Evolutionary conservation across 2,797 vertebrate genomes (phyloP), one percentile per base, ranked within the genome.

Genomic region (Parauchenoglanis punctatus): DNA sequence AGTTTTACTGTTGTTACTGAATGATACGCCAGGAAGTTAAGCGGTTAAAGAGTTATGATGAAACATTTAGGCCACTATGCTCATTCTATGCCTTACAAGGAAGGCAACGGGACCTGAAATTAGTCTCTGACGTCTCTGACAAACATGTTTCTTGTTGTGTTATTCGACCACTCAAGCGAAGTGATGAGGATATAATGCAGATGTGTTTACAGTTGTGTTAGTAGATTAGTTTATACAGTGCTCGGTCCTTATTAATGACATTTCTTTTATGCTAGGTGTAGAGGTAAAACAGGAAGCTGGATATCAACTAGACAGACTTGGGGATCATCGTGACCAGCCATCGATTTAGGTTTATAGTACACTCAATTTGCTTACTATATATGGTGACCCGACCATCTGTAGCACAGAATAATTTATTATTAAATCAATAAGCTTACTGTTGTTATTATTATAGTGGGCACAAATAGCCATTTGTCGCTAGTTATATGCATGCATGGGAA

Each of bases 1-100:
- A 28, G 67, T 17, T 40, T 40, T 6, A 11, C 12, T 65, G 31
- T n/a, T 12, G 23, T n/a, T 65, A 20, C 8, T 58, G 28, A 35
- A 31, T 58, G 1, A 78, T 58, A 35, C 0, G 3, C 46, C 28
- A 31, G 52, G 76, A 28, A 2, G 46, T 77, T 8, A 52, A 54
- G 3, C 13, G 49, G 46, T 77, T 75, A 75, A 77, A 28, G n/a
- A 31, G n/a, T 31, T 40, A 40, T 31, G 28, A 58, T 61, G 6
- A 61, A 63, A 63, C 68, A 17, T 63, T 86, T 82, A 40, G 28
- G 4, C 20, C 68, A 23, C n/a, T n/a, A 46, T 65, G 20, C 35
- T 68, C 70, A 1, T 84, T 77, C 35, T 67, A n/a, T 70, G 40
- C 87, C 82, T 80, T 87, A 87, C 63, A 87, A 59, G 75, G 82